Evolutionary conservation across 2,888 invertebrate genomes (phyloP).

Genomic region (Cantharis lateralis): DNA sequence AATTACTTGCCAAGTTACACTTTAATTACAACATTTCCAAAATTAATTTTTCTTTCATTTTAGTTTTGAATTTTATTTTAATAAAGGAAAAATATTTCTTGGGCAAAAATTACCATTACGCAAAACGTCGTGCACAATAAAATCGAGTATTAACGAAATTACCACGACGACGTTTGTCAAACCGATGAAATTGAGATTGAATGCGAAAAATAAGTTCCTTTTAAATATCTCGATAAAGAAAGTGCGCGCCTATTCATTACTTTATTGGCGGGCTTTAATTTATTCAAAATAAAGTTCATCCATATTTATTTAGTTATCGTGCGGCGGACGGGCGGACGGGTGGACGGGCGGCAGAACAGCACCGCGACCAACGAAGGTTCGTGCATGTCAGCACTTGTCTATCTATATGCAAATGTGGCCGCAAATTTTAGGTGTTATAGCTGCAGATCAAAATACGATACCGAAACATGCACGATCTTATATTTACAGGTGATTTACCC

Average conservation of each 20-base stretch:
- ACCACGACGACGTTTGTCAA: conserved; percentile 12
- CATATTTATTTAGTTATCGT: conserved; percentile 44
- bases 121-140: neutral
- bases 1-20: conserved; percentile 42
- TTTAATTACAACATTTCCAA: conserved; percentile 42
- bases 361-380: conserved; percentile 9
- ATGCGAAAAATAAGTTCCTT: conserved; percentile 18
- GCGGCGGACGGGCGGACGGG: conserved; percentile 2
- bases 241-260: conserved; percentile 31
- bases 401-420: conserved; percentile 46
- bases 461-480: conserved; percentile 27
- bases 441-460: conserved; percentile 38
- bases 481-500: conserved; percentile 39
- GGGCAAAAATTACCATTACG: neutral
- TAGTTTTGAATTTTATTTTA: conserved; percentile 24
- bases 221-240: conserved; percentile 26
- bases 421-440: conserved; percentile 45
- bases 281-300: conserved; percentile 41
- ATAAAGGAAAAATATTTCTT: neutral
- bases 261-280: conserved; percentile 30
- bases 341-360: neutral
- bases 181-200: conserved; percentile 28
- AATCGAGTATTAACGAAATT: neutral
- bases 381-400: conserved; percentile 39
- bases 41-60: conserved; percentile 35